Percentiles rank a stretch among this genome's conserved stretches.
phyloP scores from a whole-genome alignment of 2,113 vertebrate species.

The Origma solitaria region DNA sequence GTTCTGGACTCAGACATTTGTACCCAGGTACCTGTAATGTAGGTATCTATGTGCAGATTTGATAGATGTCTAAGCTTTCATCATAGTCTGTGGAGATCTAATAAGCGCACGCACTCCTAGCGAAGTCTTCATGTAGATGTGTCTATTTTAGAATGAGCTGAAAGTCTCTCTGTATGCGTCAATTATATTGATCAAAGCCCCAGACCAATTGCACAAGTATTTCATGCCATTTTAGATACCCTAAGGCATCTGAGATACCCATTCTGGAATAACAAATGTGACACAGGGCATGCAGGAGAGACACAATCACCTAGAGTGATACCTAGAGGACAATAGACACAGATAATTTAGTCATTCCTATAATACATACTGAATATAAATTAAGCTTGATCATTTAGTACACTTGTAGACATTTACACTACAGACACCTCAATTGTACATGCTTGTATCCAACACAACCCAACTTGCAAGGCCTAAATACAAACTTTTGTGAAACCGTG shows the following conservation, averaged over 20 bases:
- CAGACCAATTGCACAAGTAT: neutral
- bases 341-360: neutral
- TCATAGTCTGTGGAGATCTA: neutral
- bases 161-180: neutral
- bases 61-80: neutral
- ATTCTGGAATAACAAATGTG: neutral
- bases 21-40: neutral
- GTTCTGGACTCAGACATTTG: neutral
- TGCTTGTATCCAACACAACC: neutral
- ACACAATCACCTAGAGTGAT: neutral
- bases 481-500: neutral
- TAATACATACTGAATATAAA: neutral
- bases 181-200: neutral
- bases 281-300: neutral
- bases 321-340: neutral
- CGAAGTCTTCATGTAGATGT: neutral
- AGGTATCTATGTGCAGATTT: neutral
- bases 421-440: neutral
- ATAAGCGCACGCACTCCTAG: neutral
- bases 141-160: neutral
- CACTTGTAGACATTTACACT: neutral
- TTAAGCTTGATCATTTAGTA: neutral
- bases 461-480: neutral
- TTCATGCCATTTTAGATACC: neutral
- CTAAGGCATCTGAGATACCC: neutral